A percentile compares a stretch with the other conserved stretches of the same genome.
phyloP scores from a whole-genome alignment of 2,113 vertebrate genomes.

The Syngnathoides biaculeatus region DNA sequence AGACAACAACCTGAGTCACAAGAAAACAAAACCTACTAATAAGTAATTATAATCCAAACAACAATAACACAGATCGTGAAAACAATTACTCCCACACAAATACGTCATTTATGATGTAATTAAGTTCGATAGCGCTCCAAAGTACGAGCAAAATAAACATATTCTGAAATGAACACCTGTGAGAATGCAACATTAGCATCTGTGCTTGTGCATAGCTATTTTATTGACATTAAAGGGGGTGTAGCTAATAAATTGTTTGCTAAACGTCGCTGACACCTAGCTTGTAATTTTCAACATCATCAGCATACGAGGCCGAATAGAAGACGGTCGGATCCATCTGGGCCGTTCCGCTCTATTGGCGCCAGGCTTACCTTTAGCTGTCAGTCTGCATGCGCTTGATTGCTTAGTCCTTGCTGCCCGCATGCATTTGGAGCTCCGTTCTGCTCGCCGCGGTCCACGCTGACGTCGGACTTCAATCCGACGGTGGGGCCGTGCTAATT shows the following conservation, averaged over 20 bases:
- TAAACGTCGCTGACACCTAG: conserved; percentile 5
- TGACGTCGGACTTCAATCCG: conserved; percentile 30
- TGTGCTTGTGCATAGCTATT: not conserved
- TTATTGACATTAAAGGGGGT: not conserved
- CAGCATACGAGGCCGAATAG: not conserved
- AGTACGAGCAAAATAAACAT: too few species aligned
- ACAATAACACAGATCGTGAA: too few species aligned
- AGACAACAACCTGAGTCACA: too few species aligned
- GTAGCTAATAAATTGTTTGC: not conserved
- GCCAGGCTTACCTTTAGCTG: conserved; percentile 49
- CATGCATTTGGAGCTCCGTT: conserved; percentile 30
- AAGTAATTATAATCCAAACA: too few species aligned
- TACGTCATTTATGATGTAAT: too few species aligned
- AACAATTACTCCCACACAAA: too few species aligned
- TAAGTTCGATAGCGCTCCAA: too few species aligned
- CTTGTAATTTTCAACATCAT: conserved; percentile 22
- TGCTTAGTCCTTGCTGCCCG: conserved; percentile 36
- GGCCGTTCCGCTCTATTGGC: conserved; percentile 37
- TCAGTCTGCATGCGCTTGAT: conserved; percentile 38
- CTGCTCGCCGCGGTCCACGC: conserved; percentile 18
- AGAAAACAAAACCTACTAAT: too few species aligned
- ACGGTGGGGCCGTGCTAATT: conserved; percentile 26
- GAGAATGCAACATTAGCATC: too few species aligned
- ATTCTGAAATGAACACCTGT: too few species aligned
- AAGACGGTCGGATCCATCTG: not conserved